Evolutionary conservation across 2,888 invertebrate species (phyloP).

Genomic region (Eristalis intricaria): DNA sequence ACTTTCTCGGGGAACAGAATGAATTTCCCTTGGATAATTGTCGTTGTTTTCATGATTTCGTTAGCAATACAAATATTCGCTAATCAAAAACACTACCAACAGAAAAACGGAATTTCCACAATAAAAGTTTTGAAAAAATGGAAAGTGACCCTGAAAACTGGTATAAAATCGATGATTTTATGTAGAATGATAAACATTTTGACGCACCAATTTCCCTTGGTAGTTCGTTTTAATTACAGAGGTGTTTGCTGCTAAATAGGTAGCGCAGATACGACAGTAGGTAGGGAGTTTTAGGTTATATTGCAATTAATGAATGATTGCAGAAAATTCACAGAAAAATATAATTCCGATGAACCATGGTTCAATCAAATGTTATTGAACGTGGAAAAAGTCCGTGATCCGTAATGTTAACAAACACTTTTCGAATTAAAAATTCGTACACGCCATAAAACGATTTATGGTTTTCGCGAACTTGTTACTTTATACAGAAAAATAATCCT

Average conservation of each 20-base stretch:
- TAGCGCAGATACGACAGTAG: not conserved
- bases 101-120: constrained; percentile 31
- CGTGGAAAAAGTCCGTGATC: too few relatives aligned
- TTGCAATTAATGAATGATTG: too few relatives aligned
- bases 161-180: constrained; percentile 63
- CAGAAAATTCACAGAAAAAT: too few relatives aligned
- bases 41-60: constrained; percentile 46
- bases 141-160: constrained; percentile 50
- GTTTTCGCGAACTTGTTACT: too few relatives aligned
- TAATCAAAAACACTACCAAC: constrained; percentile 30
- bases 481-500: too few relatives aligned
- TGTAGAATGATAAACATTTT: constrained; percentile 40
- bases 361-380: too few relatives aligned
- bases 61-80: constrained; percentile 18
- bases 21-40: constrained; percentile 33
- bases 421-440: too few relatives aligned
- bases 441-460: too few relatives aligned
- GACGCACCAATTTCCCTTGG: constrained; percentile 50
- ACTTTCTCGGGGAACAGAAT: not conserved
- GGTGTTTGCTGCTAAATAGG: constrained; percentile 21
- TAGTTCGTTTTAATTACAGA: constrained; percentile 44
- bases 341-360: too few relatives aligned
- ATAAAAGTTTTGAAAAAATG: constrained; percentile 41
- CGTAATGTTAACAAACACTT: too few relatives aligned
- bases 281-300: not conserved